Base-by-base conservation (phyloP, 2,888 invertebrate genomes). In the Zygaena filipendulae region DNA sequence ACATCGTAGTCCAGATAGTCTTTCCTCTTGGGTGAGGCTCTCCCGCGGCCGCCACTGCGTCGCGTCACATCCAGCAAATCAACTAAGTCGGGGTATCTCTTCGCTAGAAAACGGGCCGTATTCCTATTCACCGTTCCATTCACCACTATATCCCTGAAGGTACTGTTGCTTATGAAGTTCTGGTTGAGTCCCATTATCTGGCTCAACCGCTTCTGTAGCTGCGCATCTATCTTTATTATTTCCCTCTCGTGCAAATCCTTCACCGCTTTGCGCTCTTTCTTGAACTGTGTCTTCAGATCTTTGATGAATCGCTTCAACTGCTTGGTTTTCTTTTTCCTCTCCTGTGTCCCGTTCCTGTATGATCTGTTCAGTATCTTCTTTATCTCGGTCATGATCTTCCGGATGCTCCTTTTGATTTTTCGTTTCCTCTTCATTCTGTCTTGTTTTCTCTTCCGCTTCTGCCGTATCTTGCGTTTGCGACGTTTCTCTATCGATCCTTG, bases 241-340 rank as follows among this genome's bases (percentile, higher is more conserved):
- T 64, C 55, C 4, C 39, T 27, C 18, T 57, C 56, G 27, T 77
- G 74, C 2, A 74, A 51, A 6, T 57, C 52, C 30, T 59, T 59
- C 0, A 72, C 59, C 0, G 59, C 32, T 13, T 59, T 46, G 2
- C 74, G 52, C 14, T 75, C 72, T 16, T 62, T 50, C 21, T 43
- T 59, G 33, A 62, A 75, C 20, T 60, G 55, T 13, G 48, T 55
- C 42, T 74, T 75, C 39, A 77, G 38, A 3, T 47, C 37, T 25
- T 59, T 56, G 11, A 77, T 49, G 21, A 66, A 75, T 21, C 49
- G 63, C 45, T 74, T 72, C 19, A 77, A 35, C 21, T 64, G 51
- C 12, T 50, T 67, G 1, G 74, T 72, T 43, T 62, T 71, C 29
- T 28, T 60, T 42, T 60, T 66, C 4, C 61, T 51, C 2, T 45